Percentiles rank a stretch among this genome's conserved stretches.
These are phyloP conservation scores for Beroe ovata DNA, from an alignment of 37 sponge, comb jelly and placozoan species.

Conservation along the genomic window DNA sequence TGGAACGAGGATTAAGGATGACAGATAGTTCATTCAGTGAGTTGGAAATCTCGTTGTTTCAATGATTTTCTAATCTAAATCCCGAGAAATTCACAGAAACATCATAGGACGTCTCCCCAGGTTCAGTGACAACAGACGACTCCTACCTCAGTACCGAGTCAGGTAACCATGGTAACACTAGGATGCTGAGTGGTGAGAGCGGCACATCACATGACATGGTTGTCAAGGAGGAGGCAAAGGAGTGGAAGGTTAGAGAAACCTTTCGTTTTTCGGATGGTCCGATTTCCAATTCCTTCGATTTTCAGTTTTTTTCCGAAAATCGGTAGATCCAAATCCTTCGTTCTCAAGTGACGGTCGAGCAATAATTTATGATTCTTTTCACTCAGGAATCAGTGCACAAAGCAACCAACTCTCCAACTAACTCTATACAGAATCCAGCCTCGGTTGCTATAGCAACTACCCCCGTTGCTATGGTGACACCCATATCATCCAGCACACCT, in stretches of 20 bases:
- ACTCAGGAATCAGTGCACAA: slow-evolving; percentile 15
- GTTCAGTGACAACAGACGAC: slow-evolving; percentile 30
- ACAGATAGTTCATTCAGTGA: too few relatives aligned
- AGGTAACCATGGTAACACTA: neutral
- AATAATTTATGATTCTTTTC: too few relatives aligned
- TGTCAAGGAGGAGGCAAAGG: slow-evolving; percentile 48
- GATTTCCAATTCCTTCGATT: too few relatives aligned
- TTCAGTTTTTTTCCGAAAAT: too few relatives aligned
- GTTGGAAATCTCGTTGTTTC: too few relatives aligned
- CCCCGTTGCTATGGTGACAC: slow-evolving; percentile 43
- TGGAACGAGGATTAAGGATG: too few relatives aligned
- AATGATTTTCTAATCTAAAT: too few relatives aligned
- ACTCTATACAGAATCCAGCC: neutral
- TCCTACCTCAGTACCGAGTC: neutral
- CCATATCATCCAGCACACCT: slow-evolving; percentile 30
- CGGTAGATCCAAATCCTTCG: too few relatives aligned
- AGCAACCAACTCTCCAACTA: neutral
- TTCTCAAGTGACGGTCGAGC: too few relatives aligned
- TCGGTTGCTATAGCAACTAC: slow-evolving; percentile 25
- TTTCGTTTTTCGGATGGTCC: too few relatives aligned
- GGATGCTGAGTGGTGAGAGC: neutral
- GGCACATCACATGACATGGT: slow-evolving; percentile 11
- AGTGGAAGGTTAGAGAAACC: slow-evolving; percentile 40
- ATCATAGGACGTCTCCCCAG: too few relatives aligned
- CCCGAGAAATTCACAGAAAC: too few relatives aligned